Conservation (phyloP, 2,797 vertebrate species). For the Pseudotriccus pelzelni region DNA sequence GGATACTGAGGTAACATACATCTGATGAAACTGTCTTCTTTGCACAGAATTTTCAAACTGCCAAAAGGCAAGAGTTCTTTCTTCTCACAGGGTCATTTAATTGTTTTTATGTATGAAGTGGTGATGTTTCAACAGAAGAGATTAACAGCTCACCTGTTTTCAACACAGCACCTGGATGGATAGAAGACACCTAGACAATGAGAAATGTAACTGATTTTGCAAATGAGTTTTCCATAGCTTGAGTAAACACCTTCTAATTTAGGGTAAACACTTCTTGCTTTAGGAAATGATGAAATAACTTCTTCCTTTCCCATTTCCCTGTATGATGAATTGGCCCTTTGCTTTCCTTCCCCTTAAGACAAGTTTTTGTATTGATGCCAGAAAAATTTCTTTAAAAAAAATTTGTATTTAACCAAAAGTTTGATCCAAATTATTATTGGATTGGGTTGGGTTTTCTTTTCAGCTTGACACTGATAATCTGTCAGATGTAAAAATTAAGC, state of each 20-base stretch:
- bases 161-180: neutral
- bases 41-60: neutral
- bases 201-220: neutral
- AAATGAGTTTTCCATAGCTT: neutral
- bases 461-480: neutral
- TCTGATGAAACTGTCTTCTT: neutral
- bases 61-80: neutral
- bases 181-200: neutral
- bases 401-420: neutral
- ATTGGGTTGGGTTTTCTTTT: neutral
- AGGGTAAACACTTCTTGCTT: neutral
- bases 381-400: neutral
- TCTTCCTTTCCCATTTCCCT: neutral
- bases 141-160: neutral
- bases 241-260: neutral
- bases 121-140: neutral
- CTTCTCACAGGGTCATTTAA: neutral
- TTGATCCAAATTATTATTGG: neutral
- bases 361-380: neutral
- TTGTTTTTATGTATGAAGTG: accelerated
- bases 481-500: neutral
- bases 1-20: neutral
- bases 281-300: neutral
- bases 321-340: neutral
- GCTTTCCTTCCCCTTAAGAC: neutral